Evolutionary conservation across 2,113 vertebrate genomes (phyloP).

Genomic region (Colistium nudipinnis): DNA sequence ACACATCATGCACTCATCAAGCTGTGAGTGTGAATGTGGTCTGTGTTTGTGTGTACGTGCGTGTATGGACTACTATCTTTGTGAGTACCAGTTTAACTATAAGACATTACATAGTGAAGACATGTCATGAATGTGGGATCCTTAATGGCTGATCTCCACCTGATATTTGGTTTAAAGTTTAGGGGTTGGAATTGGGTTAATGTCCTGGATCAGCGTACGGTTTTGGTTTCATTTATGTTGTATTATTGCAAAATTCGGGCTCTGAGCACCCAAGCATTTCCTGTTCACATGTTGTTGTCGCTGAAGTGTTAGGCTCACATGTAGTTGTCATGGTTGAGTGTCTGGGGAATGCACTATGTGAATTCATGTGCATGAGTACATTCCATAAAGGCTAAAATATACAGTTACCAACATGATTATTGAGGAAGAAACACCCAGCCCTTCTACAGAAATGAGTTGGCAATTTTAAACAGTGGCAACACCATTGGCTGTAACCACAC

Average conservation of each 20-base stretch:
- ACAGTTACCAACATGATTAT: too few species aligned
- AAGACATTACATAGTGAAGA: neutral
- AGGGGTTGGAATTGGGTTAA: too few species aligned
- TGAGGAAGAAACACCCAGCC: too few species aligned
- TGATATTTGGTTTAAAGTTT: neutral
- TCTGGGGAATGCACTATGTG: neutral
- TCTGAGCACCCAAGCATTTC: too few species aligned
- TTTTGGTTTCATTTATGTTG: too few species aligned
- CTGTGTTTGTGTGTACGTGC: neutral
- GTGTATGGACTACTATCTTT: neutral
- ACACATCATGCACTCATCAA: conserved; percentile 41
- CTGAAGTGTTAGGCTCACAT: neutral
- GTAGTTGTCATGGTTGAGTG: neutral
- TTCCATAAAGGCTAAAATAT: too few species aligned
- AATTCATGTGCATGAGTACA: neutral
- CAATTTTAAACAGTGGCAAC: neutral
- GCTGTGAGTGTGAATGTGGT: conserved; percentile 22
- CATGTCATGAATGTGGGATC: neutral
- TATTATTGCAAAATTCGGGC: too few species aligned
- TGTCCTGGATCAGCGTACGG: too few species aligned
- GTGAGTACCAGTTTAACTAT: neutral
- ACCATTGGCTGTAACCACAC: neutral
- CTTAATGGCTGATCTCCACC: neutral
- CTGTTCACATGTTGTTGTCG: too few species aligned
- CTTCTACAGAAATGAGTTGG: too few species aligned